Evolutionary conservation across 2,888 invertebrate species (phyloP).

Genomic region (Gibbula magus): DNA sequence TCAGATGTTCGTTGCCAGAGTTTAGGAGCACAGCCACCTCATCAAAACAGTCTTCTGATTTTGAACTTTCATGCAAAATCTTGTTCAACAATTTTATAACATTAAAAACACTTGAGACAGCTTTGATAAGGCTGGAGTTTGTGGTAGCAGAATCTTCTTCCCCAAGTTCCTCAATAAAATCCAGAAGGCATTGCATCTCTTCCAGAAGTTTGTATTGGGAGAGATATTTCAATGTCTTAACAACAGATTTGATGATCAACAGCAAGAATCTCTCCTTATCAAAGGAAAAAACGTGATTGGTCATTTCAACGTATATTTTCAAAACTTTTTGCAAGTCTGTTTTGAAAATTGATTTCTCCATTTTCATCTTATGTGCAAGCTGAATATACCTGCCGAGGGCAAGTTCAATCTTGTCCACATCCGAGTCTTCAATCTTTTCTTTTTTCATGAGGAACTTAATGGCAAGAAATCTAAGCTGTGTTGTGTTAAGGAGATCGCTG

Average conservation of each 20-base stretch:
- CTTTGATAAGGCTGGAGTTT: not conserved
- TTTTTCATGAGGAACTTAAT: constrained; percentile 10
- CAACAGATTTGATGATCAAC: not conserved
- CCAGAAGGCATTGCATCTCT: not conserved
- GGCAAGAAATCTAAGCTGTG: constrained; percentile 8
- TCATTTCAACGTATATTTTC: not conserved
- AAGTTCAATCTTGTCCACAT: constrained; percentile 13
- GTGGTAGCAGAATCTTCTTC: not conserved
- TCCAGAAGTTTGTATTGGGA: not conserved
- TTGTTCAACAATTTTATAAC: not conserved
- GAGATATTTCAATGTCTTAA: constrained; percentile 4
- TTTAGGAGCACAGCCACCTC: not conserved
- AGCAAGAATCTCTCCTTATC: not conserved
- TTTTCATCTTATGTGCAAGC: not conserved
- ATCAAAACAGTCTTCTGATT: not conserved
- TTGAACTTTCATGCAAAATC: not conserved
- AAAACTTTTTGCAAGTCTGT: not conserved
- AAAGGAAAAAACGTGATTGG: not conserved
- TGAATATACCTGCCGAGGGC: not conserved
- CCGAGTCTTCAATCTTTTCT: constrained; percentile 2
- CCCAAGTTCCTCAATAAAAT: not conserved
- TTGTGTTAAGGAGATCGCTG: not conserved
- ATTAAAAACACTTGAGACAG: not conserved
- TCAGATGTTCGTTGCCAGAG: not conserved
- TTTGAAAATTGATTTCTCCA: not conserved